Evolutionary conservation across 1,140 invertebrate species (phyloP), one percentile per base, ranked within the genome.

Genomic region (Macrocentrus cingulum): DNA sequence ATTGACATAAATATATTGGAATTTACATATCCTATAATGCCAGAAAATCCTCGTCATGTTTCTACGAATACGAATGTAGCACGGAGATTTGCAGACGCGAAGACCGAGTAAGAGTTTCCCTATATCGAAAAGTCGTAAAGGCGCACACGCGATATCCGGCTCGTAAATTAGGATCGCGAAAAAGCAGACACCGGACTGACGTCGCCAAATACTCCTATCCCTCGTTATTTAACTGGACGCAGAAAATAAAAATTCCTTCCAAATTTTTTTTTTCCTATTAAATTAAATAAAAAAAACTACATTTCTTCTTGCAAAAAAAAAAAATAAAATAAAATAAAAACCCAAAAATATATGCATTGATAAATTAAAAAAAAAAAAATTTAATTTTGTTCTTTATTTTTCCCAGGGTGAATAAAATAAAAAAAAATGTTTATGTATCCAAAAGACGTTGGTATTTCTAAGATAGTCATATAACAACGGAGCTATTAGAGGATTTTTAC

Each of bases 71-170:
- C 7, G 7, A 37, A 11, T 25, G 11, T 49, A 49, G 23, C 11
- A 13, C 50, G 19, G 39, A 46, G 39, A 53, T 59, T 51, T 49
- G 22, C 23, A 29, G 46, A 34, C 53, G 52, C 53, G 44, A 46
- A 57, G 37, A 34, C 48, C 13, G 56, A 65, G 51, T 61, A 69
- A 63, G 66, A 59, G 36, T 44, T 54, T 70, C 77, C 70, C 70
- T 71, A 80, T 80, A 29, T 29, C 72, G 78, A 75, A 80, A 80
- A 79, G 75, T 70, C 78, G 76, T 80, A 80, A 80, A 78, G 72
- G 73, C 64, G 66, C 69, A 71, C 52, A 51, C 49, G n/a, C n/a
- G 53, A 69, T 77, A 79, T 80, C 77, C 77, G 34, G 51, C 65
- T 66, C 72, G 73, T 80, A 80, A 80, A 80, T 80, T 80, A 79